A percentile compares a stretch with the other conserved stretches of the same genome.
These are phyloP conservation scores for Telmatherina bonti DNA, from an alignment of 2,797 vertebrate genomes.

Conservation along the genomic window DNA sequence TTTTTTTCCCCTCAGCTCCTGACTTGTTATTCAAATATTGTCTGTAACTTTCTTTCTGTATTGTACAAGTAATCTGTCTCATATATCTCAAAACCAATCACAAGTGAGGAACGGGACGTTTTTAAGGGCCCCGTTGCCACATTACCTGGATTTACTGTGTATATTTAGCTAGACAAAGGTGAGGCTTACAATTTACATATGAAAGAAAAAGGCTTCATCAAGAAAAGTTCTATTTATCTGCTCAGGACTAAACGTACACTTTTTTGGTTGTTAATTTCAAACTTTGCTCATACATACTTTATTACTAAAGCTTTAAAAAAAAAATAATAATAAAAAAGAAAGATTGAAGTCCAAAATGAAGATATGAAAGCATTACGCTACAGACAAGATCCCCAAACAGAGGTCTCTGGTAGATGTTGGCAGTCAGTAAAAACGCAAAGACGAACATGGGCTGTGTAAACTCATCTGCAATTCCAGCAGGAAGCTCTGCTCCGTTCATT, in stretches of 20 bases:
- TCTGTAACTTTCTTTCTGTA: neutral
- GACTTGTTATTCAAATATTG: neutral
- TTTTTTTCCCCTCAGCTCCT: neutral
- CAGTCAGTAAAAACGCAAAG: slow-evolving; percentile 57
- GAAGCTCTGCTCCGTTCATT: slow-evolving; percentile 48
- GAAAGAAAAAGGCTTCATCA: slow-evolving; percentile 14
- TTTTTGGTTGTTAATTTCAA: slow-evolving; percentile 29
- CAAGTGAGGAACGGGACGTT: neutral
- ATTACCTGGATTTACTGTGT: neutral
- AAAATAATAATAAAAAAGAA: slow-evolving; percentile 47
- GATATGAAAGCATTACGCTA: slow-evolving; percentile 49
- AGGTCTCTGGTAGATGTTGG: slow-evolving; percentile 45
- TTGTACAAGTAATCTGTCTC: neutral
- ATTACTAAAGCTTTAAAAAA: slow-evolving; percentile 64
- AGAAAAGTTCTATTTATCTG: slow-evolving; percentile 27
- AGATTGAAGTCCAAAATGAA: slow-evolving; percentile 44
- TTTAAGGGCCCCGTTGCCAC: neutral
- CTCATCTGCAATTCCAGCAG: slow-evolving; percentile 45
- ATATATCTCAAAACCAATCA: neutral
- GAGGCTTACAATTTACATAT: slow-evolving; percentile 20
- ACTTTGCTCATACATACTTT: slow-evolving; percentile 33
- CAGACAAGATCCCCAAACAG: slow-evolving; percentile 29
- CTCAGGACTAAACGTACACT: slow-evolving; percentile 16
- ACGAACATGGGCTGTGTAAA: slow-evolving; percentile 58
- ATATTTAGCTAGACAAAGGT: slow-evolving; percentile 1